Conservation (phyloP, 2,888 invertebrate genomes). For the Ormyrus rosae region DNA sequence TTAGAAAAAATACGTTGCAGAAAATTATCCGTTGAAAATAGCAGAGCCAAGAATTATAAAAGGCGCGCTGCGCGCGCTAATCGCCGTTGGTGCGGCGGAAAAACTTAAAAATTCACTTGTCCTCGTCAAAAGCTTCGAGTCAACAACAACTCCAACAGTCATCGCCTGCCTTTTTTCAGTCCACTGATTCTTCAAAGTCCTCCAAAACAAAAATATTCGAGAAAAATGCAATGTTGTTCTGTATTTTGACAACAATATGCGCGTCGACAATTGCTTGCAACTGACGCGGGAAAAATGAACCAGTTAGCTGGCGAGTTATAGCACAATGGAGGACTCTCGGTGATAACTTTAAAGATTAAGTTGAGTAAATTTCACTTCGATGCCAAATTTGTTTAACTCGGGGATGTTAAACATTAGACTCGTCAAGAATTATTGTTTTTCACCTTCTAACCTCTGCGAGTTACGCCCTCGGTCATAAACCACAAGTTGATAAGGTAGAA, state of each 20-base stretch:
- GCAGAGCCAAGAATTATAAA: slow-evolving; percentile 6
- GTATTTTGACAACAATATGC: slow-evolving; percentile 6
- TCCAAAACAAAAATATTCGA: slow-evolving; percentile 23
- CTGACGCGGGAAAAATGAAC: slow-evolving; percentile 50
- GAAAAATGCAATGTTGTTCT: background rate
- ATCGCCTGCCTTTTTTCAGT: background rate
- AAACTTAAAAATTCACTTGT: slow-evolving; percentile 10
- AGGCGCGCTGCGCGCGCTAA: slow-evolving; percentile 30
- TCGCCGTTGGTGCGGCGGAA: background rate
- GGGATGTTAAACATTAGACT: background rate
- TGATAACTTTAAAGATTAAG: background rate
- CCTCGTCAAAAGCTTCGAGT: background rate
- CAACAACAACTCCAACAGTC: background rate
- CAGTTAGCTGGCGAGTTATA: no score
- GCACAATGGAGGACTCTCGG: no score
- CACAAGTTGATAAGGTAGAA: slow-evolving; percentile 50
- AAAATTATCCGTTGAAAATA: slow-evolving; percentile 12
- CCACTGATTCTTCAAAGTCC: background rate
- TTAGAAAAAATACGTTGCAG: background rate
- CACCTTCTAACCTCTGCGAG: slow-evolving; percentile 26
- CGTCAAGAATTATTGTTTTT: slow-evolving; percentile 13
- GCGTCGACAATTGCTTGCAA: slow-evolving; percentile 17
- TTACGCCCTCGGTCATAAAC: slow-evolving; percentile 22
- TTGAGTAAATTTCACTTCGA: background rate
- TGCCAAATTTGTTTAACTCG: background rate